phyloP scores from a whole-genome alignment of 2,797 vertebrate species.

The Simalia tracyae region DNA sequence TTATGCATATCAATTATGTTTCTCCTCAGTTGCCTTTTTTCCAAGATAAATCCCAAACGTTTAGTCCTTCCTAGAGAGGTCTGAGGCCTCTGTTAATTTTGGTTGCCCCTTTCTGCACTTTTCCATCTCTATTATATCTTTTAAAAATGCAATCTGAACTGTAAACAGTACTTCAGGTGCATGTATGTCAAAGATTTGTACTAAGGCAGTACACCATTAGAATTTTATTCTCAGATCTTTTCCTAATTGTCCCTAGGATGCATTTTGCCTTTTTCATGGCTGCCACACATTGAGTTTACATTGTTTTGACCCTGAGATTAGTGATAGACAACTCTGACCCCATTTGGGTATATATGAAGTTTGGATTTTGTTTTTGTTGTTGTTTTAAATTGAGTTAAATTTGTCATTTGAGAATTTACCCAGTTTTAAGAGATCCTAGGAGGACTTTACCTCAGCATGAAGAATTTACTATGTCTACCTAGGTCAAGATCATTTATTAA shows the following conservation, averaged over 20 bases:
- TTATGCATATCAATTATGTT: not conserved
- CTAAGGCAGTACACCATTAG: too few relatives aligned
- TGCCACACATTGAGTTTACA: not conserved
- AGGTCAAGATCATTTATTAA: not conserved
- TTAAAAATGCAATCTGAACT: not conserved
- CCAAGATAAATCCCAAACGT: not conserved
- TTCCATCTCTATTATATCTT: not conserved
- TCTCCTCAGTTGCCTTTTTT: not conserved
- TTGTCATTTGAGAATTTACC: not conserved
- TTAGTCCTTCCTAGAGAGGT: not conserved
- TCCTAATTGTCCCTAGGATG: not conserved
- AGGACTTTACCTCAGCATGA: not conserved
- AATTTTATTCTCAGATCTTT: not conserved
- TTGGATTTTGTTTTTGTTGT: not conserved
- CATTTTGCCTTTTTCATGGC: not conserved
- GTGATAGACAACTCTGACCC: not conserved
- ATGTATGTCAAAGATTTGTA: not conserved
- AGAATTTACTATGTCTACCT: not conserved
- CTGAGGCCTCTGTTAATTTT: not conserved
- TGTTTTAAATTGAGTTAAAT: not conserved
- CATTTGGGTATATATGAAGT: not conserved
- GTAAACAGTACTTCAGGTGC: not conserved
- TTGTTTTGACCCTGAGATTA: not conserved
- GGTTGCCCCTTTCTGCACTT: not conserved
- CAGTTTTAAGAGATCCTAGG: not conserved